Conservation (phyloP, 2,797 vertebrate genomes). For the Coccyzus lansbergi region DNA sequence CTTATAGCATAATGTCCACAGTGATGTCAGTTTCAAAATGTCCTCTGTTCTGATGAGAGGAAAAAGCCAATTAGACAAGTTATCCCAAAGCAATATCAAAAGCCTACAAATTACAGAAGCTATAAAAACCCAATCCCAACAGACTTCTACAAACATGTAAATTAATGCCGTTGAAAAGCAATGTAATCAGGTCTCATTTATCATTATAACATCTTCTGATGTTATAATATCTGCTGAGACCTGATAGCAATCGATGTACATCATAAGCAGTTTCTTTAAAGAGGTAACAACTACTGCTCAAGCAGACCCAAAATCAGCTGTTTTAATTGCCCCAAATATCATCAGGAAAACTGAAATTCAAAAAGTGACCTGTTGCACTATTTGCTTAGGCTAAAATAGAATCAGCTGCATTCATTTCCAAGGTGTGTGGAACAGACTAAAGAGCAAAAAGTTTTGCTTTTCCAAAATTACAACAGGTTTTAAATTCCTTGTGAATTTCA, state of each 20-base stretch:
- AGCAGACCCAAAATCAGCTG: conserved; percentile 62
- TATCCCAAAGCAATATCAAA: conserved; percentile 76
- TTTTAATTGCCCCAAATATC: conserved; percentile 68
- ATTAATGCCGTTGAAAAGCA: conserved; percentile 79
- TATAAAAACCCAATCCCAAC: conserved; percentile 71
- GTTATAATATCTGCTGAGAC: conserved; percentile 76
- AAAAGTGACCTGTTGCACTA: conserved; percentile 36
- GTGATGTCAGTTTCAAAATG: conserved; percentile 69
- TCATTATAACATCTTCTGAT: conserved; percentile 75
- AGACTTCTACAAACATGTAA: conserved; percentile 80
- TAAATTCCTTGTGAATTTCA: conserved; percentile 41
- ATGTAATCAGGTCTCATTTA: conserved; percentile 80
- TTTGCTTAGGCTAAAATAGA: conserved; percentile 39
- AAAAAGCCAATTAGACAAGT: conserved; percentile 67
- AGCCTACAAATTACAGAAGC: conserved; percentile 70
- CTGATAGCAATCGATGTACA: conserved; percentile 59
- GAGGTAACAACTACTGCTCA: conserved; percentile 62
- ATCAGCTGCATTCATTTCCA: conserved; percentile 3
- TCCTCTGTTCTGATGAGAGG: conserved; percentile 63
- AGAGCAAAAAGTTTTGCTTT: conserved; percentile 60
- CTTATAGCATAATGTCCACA: conserved; percentile 44
- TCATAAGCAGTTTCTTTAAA: conserved; percentile 67
- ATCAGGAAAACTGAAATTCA: conserved; percentile 55
- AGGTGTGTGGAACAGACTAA: background rate
- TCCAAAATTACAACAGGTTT: conserved; percentile 28